These are phyloP conservation scores for Chironomus tepperi DNA, from an alignment of 1,140 invertebrate species.

Conservation along the genomic window DNA sequence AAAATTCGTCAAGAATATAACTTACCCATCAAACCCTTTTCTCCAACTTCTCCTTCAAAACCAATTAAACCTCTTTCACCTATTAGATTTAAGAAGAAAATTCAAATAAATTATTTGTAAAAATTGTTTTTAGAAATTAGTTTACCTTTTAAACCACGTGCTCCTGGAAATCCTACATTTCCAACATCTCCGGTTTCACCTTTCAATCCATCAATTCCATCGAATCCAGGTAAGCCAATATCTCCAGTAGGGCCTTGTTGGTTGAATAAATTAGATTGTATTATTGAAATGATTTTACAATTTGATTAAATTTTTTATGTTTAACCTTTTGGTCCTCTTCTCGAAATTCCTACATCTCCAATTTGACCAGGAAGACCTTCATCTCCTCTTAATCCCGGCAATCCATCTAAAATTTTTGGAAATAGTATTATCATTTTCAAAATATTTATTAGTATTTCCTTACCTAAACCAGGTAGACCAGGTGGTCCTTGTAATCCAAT, in stretches of 20 bases:
- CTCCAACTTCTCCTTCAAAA: neutral
- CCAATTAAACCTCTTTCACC: neutral
- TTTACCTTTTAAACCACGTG: constrained; percentile 33
- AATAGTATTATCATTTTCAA: constrained; percentile 34
- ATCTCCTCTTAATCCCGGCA: constrained; percentile 28
- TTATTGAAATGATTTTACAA: no score
- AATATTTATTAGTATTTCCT: constrained; percentile 41
- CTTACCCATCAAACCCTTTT: neutral
- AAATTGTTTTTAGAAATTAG: neutral
- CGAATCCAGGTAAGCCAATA: constrained; percentile 38
- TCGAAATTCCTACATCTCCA: constrained; percentile 38
- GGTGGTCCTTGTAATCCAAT: constrained; percentile 33
- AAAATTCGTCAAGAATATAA: neutral
- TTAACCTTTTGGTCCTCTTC: constrained; percentile 39
- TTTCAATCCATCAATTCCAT: constrained; percentile 41
- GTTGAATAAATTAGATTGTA: no score
- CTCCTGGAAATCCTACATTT: constrained; percentile 41
- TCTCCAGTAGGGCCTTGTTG: constrained; percentile 32
- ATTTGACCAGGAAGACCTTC: constrained; percentile 36
- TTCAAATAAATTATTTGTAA: neutral
- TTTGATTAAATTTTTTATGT: neutral
- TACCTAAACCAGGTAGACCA: constrained; percentile 48
- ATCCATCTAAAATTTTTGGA: constrained; percentile 31
- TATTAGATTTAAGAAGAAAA: neutral
- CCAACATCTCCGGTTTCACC: constrained; percentile 42